Evolutionary conservation across 2,888 invertebrate species (phyloP), one percentile per base, ranked within the genome.

Genomic region (Oasisia sp.): DNA sequence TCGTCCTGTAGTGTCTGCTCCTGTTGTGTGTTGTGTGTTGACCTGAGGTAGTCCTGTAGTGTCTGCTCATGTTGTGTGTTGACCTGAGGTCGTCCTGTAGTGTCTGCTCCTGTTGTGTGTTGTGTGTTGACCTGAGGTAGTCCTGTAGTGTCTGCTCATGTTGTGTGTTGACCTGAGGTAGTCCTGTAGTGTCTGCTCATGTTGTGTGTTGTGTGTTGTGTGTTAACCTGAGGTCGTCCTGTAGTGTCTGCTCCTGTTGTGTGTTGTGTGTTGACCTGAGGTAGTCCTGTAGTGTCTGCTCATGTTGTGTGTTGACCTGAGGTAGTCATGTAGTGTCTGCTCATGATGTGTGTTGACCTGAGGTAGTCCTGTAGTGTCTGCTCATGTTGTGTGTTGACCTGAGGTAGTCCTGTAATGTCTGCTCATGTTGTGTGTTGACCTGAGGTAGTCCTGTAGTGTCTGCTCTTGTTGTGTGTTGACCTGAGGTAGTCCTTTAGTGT

Each of bases 11-110:
- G 7, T 32, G 58, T 91, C 89, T 19, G 91, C 19, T 32, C 50
- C 90, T 44, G 38, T 45, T 92, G n/a, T n/a, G n/a, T n/a, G n/a
- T n/a, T n/a, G n/a, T n/a, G n/a, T n/a, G n/a, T 38, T 38, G 32
- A n/a, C 3, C 27, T 11, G 27, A 32, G 11, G 32, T 32, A 27
- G 27, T 27, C 14, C 4, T 38, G n/a, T 89, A n/a, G 7, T 32
- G 58, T 91, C 89, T 19, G 91, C 19, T 32, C 50, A 91, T 44
- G 38, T 45, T 92, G n/a, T n/a, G n/a, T n/a, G n/a, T 38, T 38
- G 32, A n/a, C 3, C 27, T 11, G 27, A 32, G 11, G 32, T 32
- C 1, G 27, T 27, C 14, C 4, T 38, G n/a, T 89, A n/a, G 7
- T 32, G 58, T 91, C 89, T 19, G 91, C 19, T 32, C 50, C 90